Percentiles rank a stretch among this genome's conserved stretches.
These are phyloP conservation scores for Taxidea taxus DNA, from an alignment of 2,113 vertebrate genomes.

Conservation along the genomic window DNA sequence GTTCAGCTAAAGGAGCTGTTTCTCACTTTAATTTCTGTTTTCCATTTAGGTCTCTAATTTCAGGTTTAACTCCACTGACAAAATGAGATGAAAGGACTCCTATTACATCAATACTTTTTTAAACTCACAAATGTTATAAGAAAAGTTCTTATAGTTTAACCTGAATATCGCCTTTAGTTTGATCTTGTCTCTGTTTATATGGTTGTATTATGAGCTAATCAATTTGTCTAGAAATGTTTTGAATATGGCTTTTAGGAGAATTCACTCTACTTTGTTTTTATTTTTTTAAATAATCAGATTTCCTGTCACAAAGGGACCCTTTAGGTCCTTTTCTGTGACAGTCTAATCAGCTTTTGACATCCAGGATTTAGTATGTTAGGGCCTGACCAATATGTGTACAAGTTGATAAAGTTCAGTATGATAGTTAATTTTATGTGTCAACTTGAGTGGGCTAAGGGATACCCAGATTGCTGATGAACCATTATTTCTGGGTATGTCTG, in stretches of 20 bases:
- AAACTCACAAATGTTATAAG: background rate
- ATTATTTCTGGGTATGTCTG: background rate
- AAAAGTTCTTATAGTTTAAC: background rate
- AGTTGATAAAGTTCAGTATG: background rate
- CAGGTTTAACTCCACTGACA: background rate
- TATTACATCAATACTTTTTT: background rate
- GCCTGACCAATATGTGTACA: background rate
- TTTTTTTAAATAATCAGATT: background rate
- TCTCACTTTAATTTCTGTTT: background rate
- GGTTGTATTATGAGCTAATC: background rate
- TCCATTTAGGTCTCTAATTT: background rate
- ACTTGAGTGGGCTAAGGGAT: background rate
- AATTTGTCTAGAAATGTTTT: background rate
- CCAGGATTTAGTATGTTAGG: background rate
- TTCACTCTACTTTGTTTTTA: background rate
- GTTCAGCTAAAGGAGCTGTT: background rate
- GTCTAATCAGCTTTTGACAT: background rate
- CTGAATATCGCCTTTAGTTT: background rate
- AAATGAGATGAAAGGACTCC: background rate
- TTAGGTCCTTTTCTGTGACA: background rate
- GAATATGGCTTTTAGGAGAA: background rate
- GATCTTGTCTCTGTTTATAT: background rate
- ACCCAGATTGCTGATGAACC: background rate
- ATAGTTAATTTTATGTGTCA: background rate
- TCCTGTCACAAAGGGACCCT: background rate